Evolutionary conservation across 2,113 vertebrate species (phyloP), one percentile per base, ranked within the genome.

Genomic region (Colaptes auratus): DNA sequence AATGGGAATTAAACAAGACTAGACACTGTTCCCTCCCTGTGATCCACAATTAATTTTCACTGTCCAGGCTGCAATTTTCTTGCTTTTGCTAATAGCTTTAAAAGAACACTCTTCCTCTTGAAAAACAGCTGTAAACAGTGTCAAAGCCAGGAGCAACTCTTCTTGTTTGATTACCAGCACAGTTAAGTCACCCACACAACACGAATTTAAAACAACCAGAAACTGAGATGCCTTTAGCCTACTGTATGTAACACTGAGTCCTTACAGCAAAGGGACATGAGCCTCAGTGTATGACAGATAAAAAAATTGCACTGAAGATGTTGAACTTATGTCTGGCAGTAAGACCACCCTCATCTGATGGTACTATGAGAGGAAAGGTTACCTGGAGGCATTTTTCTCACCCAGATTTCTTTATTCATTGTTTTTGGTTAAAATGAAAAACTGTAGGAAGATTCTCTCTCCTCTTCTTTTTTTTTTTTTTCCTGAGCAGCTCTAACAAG

Each of bases 111-210:
- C 81, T 48, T 96, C 59, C 46, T 31, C 24, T 15, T 53, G n/a
- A 95, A 96, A 92, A 84, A 21, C 64, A 89, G 71, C 59, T 87
- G 79, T 85, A 56, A 74, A 44, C 12, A 59, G 20, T 14, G 35
- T 48, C 48, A 88, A 93, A 97, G 90, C 79, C 72, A 60, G 80
- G 42, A 86, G 73, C 55, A 82, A 24, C 17, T 21, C 6, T 39
- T 71, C 67, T 86, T 94, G 82, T 92, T 97, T 91, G 46, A 97
- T 92, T 96, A 69, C n/a, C n/a, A 70, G 35, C 79, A 88, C 7
- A 82, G 14, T 56, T 83, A 83, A 77, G 59, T 69, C 46, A 85
- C 13, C 9, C 61, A 93, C 33, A 82, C 64, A 87, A 89, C 6
- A 0, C 35, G 60, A 90, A 90, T 27, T 71, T 59, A 28, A 64